Evolutionary conservation across 2,888 invertebrate species (phyloP), one percentile per base, ranked within the genome.

Genomic region (Nezara viridula): DNA sequence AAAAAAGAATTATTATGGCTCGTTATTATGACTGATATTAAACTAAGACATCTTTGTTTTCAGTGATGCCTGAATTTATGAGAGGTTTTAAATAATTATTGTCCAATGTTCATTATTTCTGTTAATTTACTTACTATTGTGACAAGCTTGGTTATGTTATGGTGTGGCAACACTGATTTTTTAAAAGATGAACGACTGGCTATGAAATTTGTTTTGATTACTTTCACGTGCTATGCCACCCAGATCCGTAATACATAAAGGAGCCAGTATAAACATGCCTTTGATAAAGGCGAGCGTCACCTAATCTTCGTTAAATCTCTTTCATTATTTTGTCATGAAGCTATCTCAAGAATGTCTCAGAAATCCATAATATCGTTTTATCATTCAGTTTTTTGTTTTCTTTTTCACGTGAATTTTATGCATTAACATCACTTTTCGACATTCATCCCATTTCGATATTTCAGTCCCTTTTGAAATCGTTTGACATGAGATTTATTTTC

Each of bases 281-380:
- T 1, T 37, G 66, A 73, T 73, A 73, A 32, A 16, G 55, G n/a
- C 3, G 14, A 27, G 37, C 66, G 66, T 73, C 66, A 21, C 24
- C 37, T 73, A 73, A 73, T 73, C 66, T 73, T 19, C 6, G 37
- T 19, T 73, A 73, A 73, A 73, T 73, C 32, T 73, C 37, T 73
- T 32, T 19, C 21, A 73, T 73, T 73, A 27, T 73, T 73, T 32
- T 27, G 7, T 73, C 66, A 73, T 4, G 66, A 7, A 73, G 66
- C 27, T 73, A 73, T 73, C 66, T 37, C 66, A 73, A 37, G 66
- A 73, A 27, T 7, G 16, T 37, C 37, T 32, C 0, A 73, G 66
- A 73, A 73, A 73, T 32, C 37, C 32, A 37, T 73, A 19, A 27
- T 27, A 60, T 27, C 19, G 37, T 73, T 73, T 73, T 73, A 37